Evolutionary conservation across 2,113 vertebrate genomes (phyloP), one percentile per base, ranked within the genome.

Genomic region (Prionailurus bengalensis): DNA sequence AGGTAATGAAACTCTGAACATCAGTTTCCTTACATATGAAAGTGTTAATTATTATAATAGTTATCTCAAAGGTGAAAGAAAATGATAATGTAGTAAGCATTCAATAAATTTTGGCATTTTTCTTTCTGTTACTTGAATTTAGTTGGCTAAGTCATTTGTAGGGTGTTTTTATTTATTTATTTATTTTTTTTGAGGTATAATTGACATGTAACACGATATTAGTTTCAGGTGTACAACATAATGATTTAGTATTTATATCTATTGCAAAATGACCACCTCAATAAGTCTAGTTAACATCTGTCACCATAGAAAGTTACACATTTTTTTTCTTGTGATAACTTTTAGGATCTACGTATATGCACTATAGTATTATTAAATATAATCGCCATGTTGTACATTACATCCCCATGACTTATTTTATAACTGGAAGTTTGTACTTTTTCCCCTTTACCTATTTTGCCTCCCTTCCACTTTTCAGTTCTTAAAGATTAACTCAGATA

Each of bases 41-140:
- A 93, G 36, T 89, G 39, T 42, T 74, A 84, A 19, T 65, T 96
- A 25, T 71, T 94, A 15, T 58, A 82, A 51, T 70, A 33, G 9
- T 78, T 74, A 58, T 4, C 29, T 63, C 5, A 82, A 55, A 94
- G 48, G 11, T 80, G 3, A 80, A 65, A 80, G 39, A n/a, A 61
- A 61, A 9, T 71, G 23, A 36, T 85, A 55, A 55, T 27, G 10
- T 83, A 65, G 23, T 78, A 48, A 51, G 42, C 79, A 33, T 55
- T 94, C 33, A 85, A 23, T 86, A 85, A 58, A 66, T 91, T 78
- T 70, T 84, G 36, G 31, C 58, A 29, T 89, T 94, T 83, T 90
- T 80, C 25, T 89, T 92, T 55, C 53, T 73, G 45, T 84, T 63
- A 79, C 16, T 91, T 76, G 42, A 91, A 90, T 95, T 89, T 79